phyloP scores from a whole-genome alignment of 2,113 vertebrate species.

The Leucoraja erinaceus region DNA sequence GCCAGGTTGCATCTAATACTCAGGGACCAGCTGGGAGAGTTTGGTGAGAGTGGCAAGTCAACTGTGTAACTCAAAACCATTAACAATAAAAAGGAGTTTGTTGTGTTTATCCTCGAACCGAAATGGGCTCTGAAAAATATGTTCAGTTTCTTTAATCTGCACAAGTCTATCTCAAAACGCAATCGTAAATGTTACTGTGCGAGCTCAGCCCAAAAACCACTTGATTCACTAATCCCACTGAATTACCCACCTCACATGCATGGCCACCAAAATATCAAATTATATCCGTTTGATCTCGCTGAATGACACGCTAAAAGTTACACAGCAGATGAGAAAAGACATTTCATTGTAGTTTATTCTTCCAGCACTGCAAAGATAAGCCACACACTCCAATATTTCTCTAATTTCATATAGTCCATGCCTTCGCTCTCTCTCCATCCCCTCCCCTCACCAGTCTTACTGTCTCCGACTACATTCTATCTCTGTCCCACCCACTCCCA shows the following conservation, averaged over 20 bases:
- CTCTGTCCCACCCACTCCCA: too few species aligned
- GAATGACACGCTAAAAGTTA: background rate
- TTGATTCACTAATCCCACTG: background rate
- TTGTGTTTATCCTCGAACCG: background rate
- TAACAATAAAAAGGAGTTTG: constrained; percentile 14
- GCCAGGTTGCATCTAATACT: constrained; percentile 13
- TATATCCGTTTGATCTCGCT: too few species aligned
- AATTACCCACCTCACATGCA: background rate
- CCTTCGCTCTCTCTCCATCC: too few species aligned
- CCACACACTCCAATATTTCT: too few species aligned
- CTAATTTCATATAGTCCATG: too few species aligned
- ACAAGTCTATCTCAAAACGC: background rate
- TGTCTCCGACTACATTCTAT: too few species aligned
- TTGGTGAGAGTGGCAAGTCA: constrained; percentile 9
- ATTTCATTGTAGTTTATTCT: background rate
- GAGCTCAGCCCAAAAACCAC: background rate
- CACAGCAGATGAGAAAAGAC: too few species aligned
- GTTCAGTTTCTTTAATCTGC: constrained; percentile 11
- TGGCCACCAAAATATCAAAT: background rate
- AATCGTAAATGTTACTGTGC: background rate
- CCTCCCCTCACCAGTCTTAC: too few species aligned
- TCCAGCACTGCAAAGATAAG: background rate
- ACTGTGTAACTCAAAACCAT: constrained; percentile 31
- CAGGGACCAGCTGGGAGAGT: constrained; percentile 1
- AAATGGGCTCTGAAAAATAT: background rate